A percentile compares a stretch with the other conserved stretches of the same genome.
Conservation (phyloP, 2,888 invertebrate genomes). For the Eueremaeus valkanovi region DNA sequence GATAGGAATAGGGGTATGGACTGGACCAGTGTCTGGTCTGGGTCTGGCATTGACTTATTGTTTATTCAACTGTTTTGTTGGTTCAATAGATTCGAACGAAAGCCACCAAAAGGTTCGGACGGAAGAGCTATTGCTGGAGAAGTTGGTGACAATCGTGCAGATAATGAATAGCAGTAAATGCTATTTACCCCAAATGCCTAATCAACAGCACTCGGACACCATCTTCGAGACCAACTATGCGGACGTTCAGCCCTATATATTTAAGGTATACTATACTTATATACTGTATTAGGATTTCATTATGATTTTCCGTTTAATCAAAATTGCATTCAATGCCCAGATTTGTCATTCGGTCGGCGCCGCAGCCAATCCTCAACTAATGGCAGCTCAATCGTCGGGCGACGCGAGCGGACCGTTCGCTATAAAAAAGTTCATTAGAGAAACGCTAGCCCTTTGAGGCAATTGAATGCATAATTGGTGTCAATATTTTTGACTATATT, state of each 20-base stretch:
- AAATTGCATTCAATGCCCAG: not conserved
- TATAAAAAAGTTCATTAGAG: slow-evolving; percentile 39
- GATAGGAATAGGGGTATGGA: not conserved
- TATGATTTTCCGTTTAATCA: too few species aligned
- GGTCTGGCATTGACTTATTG: too few species aligned
- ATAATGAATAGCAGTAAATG: slow-evolving; percentile 39
- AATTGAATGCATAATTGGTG: not conserved
- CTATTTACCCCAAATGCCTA: slow-evolving; percentile 93
- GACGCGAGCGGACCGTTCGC: slow-evolving; percentile 11
- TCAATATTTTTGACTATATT: slow-evolving; percentile 1
- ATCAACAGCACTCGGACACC: slow-evolving; percentile 81
- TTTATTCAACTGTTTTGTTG: not conserved
- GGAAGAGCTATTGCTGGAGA: slow-evolving; percentile 41
- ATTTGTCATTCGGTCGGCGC: slow-evolving; percentile 23
- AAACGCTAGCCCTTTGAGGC: slow-evolving; percentile 31
- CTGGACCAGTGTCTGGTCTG: not conserved
- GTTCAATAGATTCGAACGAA: slow-evolving; percentile 15
- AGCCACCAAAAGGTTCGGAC: not conserved
- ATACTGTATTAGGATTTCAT: too few species aligned
- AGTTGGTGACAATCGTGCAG: slow-evolving; percentile 41
- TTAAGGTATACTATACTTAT: slow-evolving; percentile 83
- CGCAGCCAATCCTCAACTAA: slow-evolving; percentile 26
- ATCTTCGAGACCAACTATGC: slow-evolving; percentile 89
- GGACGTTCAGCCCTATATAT: slow-evolving; percentile 95
- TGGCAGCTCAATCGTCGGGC: not conserved